Evolutionary conservation across 1,140 invertebrate genomes (phyloP).

Genomic region (Thrips palmi): DNA sequence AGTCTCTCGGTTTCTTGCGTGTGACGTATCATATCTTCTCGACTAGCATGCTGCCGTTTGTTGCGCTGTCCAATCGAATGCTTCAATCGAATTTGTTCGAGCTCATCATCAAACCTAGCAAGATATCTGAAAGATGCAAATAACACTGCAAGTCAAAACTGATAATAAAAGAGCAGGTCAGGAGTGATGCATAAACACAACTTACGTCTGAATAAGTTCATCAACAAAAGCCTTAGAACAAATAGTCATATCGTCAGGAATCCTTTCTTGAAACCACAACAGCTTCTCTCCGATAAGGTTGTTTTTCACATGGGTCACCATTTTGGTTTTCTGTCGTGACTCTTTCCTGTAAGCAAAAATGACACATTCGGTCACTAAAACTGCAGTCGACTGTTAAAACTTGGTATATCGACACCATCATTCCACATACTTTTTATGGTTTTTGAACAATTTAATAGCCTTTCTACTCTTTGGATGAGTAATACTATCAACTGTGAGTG

Average conservation of each 20-base stretch:
- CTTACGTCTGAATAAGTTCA: conserved; percentile 14
- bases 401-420: too few species aligned
- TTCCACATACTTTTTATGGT: too few species aligned
- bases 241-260: conserved; percentile 5
- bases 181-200: too few species aligned
- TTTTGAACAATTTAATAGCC: too few species aligned
- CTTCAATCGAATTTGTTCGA: conserved; percentile 17
- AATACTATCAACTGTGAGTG: too few species aligned
- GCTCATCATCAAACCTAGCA: conserved; percentile 17
- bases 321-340: conserved; percentile 14
- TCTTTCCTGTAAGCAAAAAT: too few species aligned
- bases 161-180: too few species aligned
- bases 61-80: conserved; percentile 15
- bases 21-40: conserved; percentile 16
- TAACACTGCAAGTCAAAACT: too few species aligned
- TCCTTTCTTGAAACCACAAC: conserved; percentile 15
- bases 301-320: conserved; percentile 11
- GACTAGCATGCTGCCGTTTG: conserved; percentile 16
- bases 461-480: too few species aligned
- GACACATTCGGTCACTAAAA: too few species aligned
- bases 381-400: too few species aligned
- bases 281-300: conserved; percentile 16
- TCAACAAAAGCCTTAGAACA: conserved; percentile 8
- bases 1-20: conserved; percentile 13
- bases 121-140: too few species aligned